These are phyloP conservation scores for Ophion obscuratus DNA, from an alignment of 2,888 invertebrate genomes.

Conservation along the genomic window DNA sequence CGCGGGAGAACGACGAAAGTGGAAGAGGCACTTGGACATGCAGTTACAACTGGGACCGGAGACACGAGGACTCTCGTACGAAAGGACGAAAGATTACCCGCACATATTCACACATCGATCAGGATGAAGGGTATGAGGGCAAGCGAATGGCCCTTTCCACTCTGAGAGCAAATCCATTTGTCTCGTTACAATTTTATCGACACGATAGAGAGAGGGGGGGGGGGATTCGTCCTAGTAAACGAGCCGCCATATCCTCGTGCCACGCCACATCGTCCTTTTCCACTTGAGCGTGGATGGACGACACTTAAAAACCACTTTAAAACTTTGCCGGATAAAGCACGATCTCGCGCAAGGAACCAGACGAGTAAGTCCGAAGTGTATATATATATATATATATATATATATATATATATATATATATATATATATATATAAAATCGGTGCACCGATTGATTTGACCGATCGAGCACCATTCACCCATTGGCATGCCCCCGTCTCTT, in stretches of 20 bases:
- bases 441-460: conserved; percentile 13
- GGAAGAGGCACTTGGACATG: conserved; percentile 39
- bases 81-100: conserved; percentile 36
- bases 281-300: conserved; percentile 73
- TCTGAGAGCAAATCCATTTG: conserved; percentile 78
- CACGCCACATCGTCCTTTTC: conserved; percentile 51
- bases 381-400: no score
- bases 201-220: conserved; percentile 60
- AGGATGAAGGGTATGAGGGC: conserved; percentile 42
- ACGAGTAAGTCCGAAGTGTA: conserved; percentile 26
- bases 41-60: conserved; percentile 72
- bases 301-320: conserved; percentile 81
- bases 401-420: no score
- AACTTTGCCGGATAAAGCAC: conserved; percentile 74
- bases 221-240: conserved; percentile 6
- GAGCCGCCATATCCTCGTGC: conserved; percentile 38
- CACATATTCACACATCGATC: conserved; percentile 35
- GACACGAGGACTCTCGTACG: conserved; percentile 53
- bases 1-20: not conserved
- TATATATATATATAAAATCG: not conserved
- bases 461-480: not conserved
- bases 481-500: conserved; percentile 25
- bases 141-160: conserved; percentile 42
- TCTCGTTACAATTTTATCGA: conserved; percentile 82
- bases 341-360: conserved; percentile 58